Evolutionary conservation across 2,797 vertebrate genomes (phyloP).

Genomic region (Pseudomugil gertrudae): DNA sequence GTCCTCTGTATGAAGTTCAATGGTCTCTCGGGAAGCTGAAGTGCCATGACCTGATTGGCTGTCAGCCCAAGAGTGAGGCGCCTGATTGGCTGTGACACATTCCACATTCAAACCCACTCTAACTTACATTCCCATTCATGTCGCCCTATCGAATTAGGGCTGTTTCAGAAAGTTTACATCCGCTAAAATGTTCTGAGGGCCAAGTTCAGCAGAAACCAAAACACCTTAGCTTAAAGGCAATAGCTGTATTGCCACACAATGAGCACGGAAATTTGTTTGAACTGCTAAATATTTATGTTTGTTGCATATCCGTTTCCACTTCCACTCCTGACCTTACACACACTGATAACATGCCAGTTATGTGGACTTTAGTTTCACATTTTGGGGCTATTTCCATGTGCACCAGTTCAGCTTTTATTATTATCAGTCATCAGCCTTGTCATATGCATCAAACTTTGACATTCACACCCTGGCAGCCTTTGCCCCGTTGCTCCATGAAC

Average conservation of each 20-base stretch:
- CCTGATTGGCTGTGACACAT: constrained; percentile 78
- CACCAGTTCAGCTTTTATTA: constrained; percentile 22
- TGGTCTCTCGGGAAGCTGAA: constrained; percentile 64
- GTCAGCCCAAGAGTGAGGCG: constrained; percentile 70
- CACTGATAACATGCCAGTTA: constrained; percentile 23
- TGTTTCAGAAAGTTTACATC: constrained; percentile 46
- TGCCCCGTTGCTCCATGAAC: constrained; percentile 41
- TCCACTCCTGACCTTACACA: constrained; percentile 46
- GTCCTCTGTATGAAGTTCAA: constrained; percentile 70
- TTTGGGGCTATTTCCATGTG: constrained; percentile 32
- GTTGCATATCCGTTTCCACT: constrained; percentile 28
- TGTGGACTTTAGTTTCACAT: constrained; percentile 13
- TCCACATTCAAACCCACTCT: constrained; percentile 61
- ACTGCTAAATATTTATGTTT: constrained; percentile 28
- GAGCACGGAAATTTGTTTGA: constrained; percentile 6
- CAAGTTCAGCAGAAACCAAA: constrained; percentile 6
- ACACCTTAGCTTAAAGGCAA: neutral
- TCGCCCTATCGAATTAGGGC: constrained; percentile 56
- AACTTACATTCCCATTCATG: constrained; percentile 64
- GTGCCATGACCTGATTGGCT: constrained; percentile 79
- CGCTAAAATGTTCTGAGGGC: constrained; percentile 36
- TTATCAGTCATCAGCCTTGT: constrained; percentile 68
- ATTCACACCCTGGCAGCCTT: constrained; percentile 51
- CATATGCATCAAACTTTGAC: constrained; percentile 64
- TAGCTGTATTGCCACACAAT: constrained; percentile 7